Conservation (phyloP, 2,113 vertebrate genomes). For the Puffinus mauretanicus region DNA sequence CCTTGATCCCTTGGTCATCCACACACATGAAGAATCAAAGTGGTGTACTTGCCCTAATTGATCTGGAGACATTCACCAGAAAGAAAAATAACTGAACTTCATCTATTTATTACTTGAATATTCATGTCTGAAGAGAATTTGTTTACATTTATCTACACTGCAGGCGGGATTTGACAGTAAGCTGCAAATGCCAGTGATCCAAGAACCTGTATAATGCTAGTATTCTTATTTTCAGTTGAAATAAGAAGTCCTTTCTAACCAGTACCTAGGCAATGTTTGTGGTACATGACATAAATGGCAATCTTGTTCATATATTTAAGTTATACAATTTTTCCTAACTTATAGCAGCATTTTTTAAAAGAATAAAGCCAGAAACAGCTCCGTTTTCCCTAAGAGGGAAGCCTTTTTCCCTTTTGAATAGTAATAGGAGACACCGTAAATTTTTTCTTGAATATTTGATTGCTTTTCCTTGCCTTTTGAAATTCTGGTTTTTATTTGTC, state of each 20-base stretch:
- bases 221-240: background rate
- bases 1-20: background rate
- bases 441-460: background rate
- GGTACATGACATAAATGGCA: background rate
- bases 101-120: background rate
- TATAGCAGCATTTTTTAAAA: background rate
- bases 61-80: background rate
- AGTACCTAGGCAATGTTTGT: background rate
- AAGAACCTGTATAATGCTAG: background rate
- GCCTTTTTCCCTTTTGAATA: background rate
- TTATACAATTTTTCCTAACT: background rate
- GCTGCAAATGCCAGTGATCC: background rate
- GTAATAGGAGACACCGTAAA: background rate
- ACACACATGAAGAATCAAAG: background rate
- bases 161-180: background rate
- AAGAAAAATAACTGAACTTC: background rate
- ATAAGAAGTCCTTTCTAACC: background rate
- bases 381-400: background rate
- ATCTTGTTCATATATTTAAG: background rate
- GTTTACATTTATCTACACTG: background rate
- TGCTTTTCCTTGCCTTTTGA: background rate
- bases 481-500: background rate
- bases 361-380: background rate
- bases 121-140: background rate
- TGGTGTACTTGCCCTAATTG: background rate